Evolutionary conservation across 2,113 vertebrate species (phyloP).

Genomic region (Aegotheles bennettii): DNA sequence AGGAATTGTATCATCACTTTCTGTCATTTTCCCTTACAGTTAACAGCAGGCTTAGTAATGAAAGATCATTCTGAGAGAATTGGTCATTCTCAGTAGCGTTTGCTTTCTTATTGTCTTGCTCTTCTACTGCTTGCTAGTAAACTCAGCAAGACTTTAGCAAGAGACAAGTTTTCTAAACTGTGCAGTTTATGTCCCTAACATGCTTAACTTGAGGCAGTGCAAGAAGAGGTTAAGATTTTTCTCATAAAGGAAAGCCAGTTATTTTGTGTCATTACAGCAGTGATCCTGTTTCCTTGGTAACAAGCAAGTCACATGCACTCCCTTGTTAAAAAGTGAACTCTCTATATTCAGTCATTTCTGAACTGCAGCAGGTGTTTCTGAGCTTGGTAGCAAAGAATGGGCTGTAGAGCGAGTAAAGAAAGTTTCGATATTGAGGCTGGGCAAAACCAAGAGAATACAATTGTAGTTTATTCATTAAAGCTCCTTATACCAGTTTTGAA

Average conservation of each 20-base stretch:
- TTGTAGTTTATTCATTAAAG: background rate
- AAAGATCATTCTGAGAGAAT: background rate
- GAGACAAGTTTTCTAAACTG: background rate
- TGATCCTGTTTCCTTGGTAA: constrained; percentile 50
- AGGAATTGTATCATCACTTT: background rate
- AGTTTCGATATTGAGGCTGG: background rate
- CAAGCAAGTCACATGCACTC: constrained; percentile 2
- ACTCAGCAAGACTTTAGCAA: background rate
- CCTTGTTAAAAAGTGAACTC: constrained; percentile 8
- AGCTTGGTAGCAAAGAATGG: background rate
- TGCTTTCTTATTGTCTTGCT: background rate
- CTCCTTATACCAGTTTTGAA: background rate
- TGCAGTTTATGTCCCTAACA: background rate
- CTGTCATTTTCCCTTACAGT: background rate
- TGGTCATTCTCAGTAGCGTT: background rate
- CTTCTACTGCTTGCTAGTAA: background rate
- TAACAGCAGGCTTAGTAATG: background rate
- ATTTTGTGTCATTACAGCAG: constrained; percentile 24
- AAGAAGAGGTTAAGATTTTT: constrained; percentile 19
- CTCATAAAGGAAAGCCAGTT: background rate
- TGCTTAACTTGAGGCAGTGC: background rate
- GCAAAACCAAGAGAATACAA: background rate
- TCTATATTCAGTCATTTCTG: background rate
- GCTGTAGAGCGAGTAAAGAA: background rate
- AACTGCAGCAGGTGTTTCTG: constrained; percentile 33